Base-by-base conservation (phyloP, 30 jellyfish, hydroid and myxozoan species). In the Calvadosia cruxmelitensis region DNA sequence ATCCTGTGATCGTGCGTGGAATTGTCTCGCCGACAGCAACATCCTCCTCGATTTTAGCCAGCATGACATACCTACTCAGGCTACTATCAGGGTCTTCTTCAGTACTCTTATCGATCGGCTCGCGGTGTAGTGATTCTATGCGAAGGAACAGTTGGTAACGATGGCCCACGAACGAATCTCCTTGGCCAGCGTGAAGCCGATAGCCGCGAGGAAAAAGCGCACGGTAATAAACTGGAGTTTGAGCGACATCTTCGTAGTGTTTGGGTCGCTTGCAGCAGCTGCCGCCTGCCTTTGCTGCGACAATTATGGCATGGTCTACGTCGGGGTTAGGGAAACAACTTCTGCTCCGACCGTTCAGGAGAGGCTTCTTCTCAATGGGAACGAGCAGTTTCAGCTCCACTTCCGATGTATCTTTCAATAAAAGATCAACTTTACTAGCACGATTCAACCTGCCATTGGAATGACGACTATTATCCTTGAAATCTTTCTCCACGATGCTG, bases 1-100 rank as follows among this genome's bases (percentile, higher is more conserved):
- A 85, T 16, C 96, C 96, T 2, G 93, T 79, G 34, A 85, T 92
- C 49, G 70, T 92, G 26, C 63, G 67, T 3, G 96, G 96, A 34
- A 85, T 73, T 34, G 78, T 63, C 29, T 75, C 70, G 32, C 65
- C 84, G 29, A 80, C 86, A 32, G 74, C 81, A 5, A 82, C 74
- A 52, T 85, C 93, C 49, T 85, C 96, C 31, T 75, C 72, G 33
- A 85, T 31, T 33, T 80, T 80, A 57, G 80, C 85, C 50, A 77
- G 49, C 20, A 80, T 71, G n/a, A 80, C 42, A 71, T 52, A 57
- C n/a, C n/a, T n/a, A n/a, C n/a, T n/a, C n/a, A n/a, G n/a, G n/a
- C n/a, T n/a, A n/a, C n/a, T n/a, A 24, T 72, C 57, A 53, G 34
- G 51, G 49, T 42, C 33, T 24, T 32, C 49, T 7, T 61, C 67